phyloP scores from a whole-genome alignment of 1,140 invertebrate genomes.

The Gryon sp. region DNA sequence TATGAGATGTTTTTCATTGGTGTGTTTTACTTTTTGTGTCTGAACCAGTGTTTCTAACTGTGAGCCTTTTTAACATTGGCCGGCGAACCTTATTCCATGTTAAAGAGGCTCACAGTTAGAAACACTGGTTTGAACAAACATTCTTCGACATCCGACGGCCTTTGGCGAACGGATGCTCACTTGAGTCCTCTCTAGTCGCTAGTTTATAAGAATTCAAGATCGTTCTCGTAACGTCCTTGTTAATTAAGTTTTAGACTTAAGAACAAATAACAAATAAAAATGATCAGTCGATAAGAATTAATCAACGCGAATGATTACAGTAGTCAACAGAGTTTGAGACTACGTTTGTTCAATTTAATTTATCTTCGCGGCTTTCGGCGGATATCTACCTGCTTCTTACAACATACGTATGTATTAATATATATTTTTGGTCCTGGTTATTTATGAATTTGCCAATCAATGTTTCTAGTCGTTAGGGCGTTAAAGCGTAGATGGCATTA shows the following conservation, averaged over 20 bases:
- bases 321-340: constrained; percentile 53
- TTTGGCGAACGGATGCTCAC: constrained; percentile 26
- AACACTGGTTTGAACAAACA: constrained; percentile 25
- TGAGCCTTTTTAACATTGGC: too few relatives aligned
- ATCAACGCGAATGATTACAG: constrained; percentile 62
- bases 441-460: constrained; percentile 62
- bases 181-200: constrained; percentile 57
- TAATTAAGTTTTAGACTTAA: constrained; percentile 52
- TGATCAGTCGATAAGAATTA: constrained; percentile 23
- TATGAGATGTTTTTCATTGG: too few relatives aligned
- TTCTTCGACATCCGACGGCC: constrained; percentile 35
- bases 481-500: constrained; percentile 51
- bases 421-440: constrained; percentile 61
- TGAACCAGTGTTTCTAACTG: too few relatives aligned
- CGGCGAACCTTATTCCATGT: too few relatives aligned
- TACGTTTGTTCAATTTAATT: constrained; percentile 44
- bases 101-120: too few relatives aligned
- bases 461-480: constrained; percentile 55
- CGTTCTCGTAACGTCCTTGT: constrained; percentile 16
- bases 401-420: constrained; percentile 29
- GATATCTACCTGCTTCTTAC: constrained; percentile 54
- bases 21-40: too few relatives aligned
- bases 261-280: constrained; percentile 26
- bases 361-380: constrained; percentile 35
- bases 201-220: constrained; percentile 52